Evolutionary conservation across 2,113 vertebrate species (phyloP).

Genomic region (Glaucidium brasilianum): DNA sequence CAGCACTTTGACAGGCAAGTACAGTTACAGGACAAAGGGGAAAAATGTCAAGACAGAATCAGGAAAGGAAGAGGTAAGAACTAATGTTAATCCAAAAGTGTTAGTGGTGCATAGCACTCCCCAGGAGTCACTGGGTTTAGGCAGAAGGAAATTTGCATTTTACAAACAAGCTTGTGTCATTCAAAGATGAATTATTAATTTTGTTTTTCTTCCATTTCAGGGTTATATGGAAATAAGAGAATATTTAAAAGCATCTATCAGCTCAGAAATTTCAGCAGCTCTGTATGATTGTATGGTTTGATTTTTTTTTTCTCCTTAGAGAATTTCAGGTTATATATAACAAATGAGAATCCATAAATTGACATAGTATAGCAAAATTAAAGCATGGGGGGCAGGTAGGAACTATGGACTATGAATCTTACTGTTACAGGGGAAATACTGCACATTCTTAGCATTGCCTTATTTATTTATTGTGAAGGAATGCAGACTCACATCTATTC

Average conservation of each 20-base stretch:
- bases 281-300: neutral
- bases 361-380: neutral
- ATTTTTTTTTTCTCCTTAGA: neutral
- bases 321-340: neutral
- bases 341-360: neutral
- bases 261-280: neutral
- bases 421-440: neutral
- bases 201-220: conserved; percentile 12
- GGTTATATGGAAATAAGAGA: neutral
- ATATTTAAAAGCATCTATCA: neutral
- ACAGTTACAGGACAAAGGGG: neutral
- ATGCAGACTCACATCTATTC: neutral
- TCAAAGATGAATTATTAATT: conserved; percentile 41
- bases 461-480: neutral
- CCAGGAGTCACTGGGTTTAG: neutral
- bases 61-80: neutral
- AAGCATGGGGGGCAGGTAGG: rapidly evolving
- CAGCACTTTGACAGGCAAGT: neutral
- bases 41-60: neutral
- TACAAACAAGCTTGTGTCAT: neutral
- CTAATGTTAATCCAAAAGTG: neutral
- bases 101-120: neutral
- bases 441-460: neutral
- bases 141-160: neutral
- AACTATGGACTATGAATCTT: neutral